Evolutionary conservation across 2,797 vertebrate genomes (phyloP).

Genomic region (Myotis findleyi): DNA sequence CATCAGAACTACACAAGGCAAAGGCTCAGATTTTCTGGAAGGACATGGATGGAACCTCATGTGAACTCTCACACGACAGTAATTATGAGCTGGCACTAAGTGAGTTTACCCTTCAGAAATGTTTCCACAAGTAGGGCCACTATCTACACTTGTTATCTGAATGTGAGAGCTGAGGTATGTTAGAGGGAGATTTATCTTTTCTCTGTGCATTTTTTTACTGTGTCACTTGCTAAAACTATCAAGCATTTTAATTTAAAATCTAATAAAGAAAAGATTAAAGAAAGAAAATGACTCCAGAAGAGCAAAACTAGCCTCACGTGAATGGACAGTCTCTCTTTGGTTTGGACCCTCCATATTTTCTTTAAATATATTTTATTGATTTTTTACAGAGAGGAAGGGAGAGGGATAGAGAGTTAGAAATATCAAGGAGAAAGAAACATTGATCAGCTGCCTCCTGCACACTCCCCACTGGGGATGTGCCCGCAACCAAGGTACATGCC

Average conservation of each 20-base stretch:
- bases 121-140: neutral
- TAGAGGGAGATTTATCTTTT: neutral
- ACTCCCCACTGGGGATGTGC: too few relatives aligned
- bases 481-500: too few relatives aligned
- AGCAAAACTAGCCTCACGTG: neutral
- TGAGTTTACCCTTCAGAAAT: neutral
- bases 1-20: neutral
- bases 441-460: too few relatives aligned
- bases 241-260: neutral
- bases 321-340: neutral
- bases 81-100: neutral
- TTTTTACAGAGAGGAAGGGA: too few relatives aligned
- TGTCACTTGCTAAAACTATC: neutral
- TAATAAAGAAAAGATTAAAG: neutral
- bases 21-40: neutral
- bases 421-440: too few relatives aligned
- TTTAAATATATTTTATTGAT: too few relatives aligned
- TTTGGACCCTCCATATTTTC: slow-evolving; percentile 26
- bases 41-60: neutral
- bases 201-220: neutral
- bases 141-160: neutral
- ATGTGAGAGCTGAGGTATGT: neutral
- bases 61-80: neutral
- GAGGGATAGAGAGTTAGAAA: too few relatives aligned
- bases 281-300: neutral